phyloP scores from a whole-genome alignment of 2,113 vertebrate genomes.

The Phrynosoma platyrhinos region DNA sequence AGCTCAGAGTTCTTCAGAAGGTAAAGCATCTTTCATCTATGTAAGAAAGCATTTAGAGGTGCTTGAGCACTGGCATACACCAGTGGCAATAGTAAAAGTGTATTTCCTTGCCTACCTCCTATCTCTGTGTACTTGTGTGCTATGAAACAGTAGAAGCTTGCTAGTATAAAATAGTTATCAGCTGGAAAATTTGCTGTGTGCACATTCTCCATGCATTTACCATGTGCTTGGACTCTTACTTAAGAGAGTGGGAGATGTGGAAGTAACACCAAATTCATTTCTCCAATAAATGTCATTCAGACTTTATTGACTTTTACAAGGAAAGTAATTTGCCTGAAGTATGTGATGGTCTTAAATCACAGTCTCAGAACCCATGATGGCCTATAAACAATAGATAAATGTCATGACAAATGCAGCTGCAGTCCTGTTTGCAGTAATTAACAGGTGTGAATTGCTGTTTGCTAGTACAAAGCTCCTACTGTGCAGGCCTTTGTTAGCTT shows the following conservation, averaged over 20 bases:
- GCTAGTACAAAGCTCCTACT: slow-evolving; percentile 54
- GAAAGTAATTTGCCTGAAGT: slow-evolving; percentile 30
- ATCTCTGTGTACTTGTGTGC: background rate
- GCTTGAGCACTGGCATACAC: background rate
- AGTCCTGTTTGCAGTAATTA: slow-evolving; percentile 54
- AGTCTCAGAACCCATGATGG: background rate
- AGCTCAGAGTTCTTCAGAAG: background rate
- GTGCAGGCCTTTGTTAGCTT: slow-evolving; percentile 42
- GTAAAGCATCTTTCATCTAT: background rate
- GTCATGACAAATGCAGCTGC: background rate
- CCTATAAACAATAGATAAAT: slow-evolving; percentile 53
- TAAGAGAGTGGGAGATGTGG: background rate
- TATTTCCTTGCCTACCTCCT: background rate
- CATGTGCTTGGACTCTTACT: background rate
- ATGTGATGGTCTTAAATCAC: slow-evolving; percentile 34
- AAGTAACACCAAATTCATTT: background rate
- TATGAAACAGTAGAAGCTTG: background rate
- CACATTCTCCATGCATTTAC: background rate
- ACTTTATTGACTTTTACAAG: slow-evolving; percentile 45
- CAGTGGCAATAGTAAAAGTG: background rate
- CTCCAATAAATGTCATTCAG: slow-evolving; percentile 24
- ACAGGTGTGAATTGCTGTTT: slow-evolving; percentile 66
- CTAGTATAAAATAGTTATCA: background rate
- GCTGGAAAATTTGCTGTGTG: background rate
- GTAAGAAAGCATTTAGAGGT: background rate